phyloP scores from a whole-genome alignment of 2,113 vertebrate genomes.

The Beaufortia kweichowensis region DNA sequence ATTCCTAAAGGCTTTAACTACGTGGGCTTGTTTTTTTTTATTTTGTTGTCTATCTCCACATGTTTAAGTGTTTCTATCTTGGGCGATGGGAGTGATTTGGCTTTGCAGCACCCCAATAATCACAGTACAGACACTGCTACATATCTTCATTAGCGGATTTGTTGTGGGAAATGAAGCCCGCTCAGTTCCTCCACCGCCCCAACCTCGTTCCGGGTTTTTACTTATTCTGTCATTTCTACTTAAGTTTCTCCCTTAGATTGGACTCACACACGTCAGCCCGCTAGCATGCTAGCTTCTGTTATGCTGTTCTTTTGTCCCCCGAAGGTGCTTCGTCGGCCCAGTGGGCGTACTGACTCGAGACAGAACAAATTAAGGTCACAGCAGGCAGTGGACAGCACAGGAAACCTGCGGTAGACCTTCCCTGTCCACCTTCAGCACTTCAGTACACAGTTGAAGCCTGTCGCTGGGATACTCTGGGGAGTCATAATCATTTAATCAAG shows the following conservation, averaged over 20 bases:
- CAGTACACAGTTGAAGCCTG: conserved; percentile 15
- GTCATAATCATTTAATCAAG: conserved; percentile 48
- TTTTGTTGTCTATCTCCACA: conserved; percentile 7
- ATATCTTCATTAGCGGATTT: conserved; percentile 77
- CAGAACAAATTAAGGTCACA: conserved; percentile 78
- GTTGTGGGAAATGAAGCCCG: conserved; percentile 65
- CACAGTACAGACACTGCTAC: conserved; percentile 64
- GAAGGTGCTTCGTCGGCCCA: conserved; percentile 63
- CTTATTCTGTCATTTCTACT: conserved; percentile 53
- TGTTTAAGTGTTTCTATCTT: conserved; percentile 26
- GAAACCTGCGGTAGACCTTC: conserved; percentile 42
- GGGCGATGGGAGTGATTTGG: conserved; percentile 57
- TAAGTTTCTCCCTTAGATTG: conserved; percentile 40
- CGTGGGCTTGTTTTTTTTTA: background rate
- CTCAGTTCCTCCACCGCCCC: conserved; percentile 58
- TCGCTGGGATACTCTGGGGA: conserved; percentile 23
- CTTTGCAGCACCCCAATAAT: conserved; percentile 63
- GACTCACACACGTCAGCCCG: conserved; percentile 40
- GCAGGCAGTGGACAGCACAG: conserved; percentile 54
- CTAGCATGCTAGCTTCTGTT: conserved; percentile 36
- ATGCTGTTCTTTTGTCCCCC: conserved; percentile 62
- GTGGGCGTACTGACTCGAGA: conserved; percentile 67
- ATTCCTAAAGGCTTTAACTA: background rate
- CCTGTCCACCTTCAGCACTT: conserved; percentile 27
- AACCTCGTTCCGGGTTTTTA: conserved; percentile 47